Evolutionary conservation across 2,113 vertebrate genomes (phyloP).

Genomic region (Serilophus lunatus): DNA sequence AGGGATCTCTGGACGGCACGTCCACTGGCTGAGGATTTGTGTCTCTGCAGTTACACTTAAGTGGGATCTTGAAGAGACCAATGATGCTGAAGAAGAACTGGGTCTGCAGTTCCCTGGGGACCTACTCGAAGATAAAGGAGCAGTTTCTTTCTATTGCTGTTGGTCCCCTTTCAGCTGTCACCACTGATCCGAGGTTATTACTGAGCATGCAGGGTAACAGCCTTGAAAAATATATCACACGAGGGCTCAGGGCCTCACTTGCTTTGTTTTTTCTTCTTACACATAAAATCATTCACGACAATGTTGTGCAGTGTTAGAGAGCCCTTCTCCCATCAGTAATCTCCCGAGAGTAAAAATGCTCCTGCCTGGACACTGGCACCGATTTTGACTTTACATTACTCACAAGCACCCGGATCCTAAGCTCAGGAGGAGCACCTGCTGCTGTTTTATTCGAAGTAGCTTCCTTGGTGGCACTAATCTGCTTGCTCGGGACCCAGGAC

Average conservation of each 20-base stretch:
- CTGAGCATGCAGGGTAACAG: not conserved
- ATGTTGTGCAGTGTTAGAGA: not conserved
- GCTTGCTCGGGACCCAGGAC: rapidly evolving
- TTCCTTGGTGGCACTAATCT: not conserved
- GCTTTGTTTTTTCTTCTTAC: not conserved
- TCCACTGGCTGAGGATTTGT: rapidly evolving
- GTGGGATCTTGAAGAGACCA: not conserved
- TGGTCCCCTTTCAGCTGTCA: not conserved
- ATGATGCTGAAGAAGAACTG: not conserved
- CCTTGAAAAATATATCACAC: not conserved
- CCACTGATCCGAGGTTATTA: not conserved
- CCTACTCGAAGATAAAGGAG: not conserved
- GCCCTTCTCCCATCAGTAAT: not conserved
- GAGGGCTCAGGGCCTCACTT: not conserved
- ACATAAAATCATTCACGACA: not conserved
- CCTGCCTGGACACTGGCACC: not conserved
- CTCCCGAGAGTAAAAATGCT: not conserved
- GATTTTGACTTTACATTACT: not conserved
- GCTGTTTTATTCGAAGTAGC: not conserved
- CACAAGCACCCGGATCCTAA: not conserved
- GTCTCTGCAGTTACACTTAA: not conserved
- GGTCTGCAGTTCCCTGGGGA: not conserved
- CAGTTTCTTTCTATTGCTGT: not conserved
- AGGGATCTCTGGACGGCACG: rapidly evolving
- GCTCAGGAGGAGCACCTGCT: not conserved